A percentile compares a stretch with the other conserved stretches of the same genome.
phyloP scores from a whole-genome alignment of 64 coral and sea anemone genomes.

The Dendronephthya gigantea region DNA sequence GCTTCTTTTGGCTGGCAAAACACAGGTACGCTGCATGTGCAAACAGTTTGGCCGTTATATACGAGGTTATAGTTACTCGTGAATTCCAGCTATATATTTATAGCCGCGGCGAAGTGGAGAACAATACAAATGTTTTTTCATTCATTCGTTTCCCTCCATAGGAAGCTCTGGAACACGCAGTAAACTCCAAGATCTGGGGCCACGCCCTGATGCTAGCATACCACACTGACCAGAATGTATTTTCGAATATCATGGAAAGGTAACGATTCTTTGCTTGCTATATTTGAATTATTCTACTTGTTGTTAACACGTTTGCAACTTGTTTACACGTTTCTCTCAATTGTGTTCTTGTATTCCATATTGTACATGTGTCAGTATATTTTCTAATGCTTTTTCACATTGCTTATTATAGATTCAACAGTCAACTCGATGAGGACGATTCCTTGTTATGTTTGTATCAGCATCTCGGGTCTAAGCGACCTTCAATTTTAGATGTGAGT shows the following conservation, averaged over 20 bases:
- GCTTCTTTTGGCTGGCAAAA: not conserved
- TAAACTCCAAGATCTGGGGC: not conserved
- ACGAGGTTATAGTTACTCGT: not conserved
- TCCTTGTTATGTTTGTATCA: not conserved
- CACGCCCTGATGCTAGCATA: not conserved
- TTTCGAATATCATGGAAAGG: not conserved
- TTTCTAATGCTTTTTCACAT: not conserved
- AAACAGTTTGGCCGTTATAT: too few relatives aligned
- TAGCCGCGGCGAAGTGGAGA: too few relatives aligned
- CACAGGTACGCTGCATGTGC: not conserved
- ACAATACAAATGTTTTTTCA: not conserved
- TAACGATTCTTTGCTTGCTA: too few relatives aligned
- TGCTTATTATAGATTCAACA: not conserved
- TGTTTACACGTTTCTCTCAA: too few relatives aligned
- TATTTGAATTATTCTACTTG: too few relatives aligned
- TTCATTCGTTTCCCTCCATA: not conserved
- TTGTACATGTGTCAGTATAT: too few relatives aligned
- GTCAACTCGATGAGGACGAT: not conserved
- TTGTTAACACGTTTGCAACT: too few relatives aligned
- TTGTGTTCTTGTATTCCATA: too few relatives aligned
- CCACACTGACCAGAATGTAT: not conserved
- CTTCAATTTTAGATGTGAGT: not conserved
- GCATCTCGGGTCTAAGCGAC: not conserved
- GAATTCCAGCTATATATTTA: too few relatives aligned
- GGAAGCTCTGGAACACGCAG: not conserved